Conservation (phyloP, 2,113 vertebrate species). For the Ardeotis arabs region DNA sequence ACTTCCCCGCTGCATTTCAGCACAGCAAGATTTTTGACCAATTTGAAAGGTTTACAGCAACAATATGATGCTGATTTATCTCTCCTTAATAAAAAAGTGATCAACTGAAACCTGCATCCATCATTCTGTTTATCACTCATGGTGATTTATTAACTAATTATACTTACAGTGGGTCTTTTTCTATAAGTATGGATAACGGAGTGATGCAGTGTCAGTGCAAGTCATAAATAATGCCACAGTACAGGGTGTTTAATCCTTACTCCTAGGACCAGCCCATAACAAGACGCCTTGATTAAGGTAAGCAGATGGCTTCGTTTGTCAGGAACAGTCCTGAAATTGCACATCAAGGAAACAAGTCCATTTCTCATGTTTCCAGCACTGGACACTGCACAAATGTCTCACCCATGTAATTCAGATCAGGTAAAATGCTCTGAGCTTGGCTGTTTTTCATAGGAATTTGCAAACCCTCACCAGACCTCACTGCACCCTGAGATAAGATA, state of each 20-base stretch:
- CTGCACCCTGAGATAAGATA: not conserved
- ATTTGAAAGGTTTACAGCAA: slow-evolving; percentile 84
- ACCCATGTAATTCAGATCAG: not conserved
- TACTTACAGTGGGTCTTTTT: slow-evolving; percentile 73
- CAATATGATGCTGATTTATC: slow-evolving; percentile 84
- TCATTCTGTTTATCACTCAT: slow-evolving; percentile 83
- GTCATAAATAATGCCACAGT: slow-evolving; percentile 60
- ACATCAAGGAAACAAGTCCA: not conserved
- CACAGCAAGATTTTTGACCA: slow-evolving; percentile 74
- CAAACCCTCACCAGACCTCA: not conserved
- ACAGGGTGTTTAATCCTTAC: slow-evolving; percentile 60
- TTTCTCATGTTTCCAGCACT: slow-evolving; percentile 17
- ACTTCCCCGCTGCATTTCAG: slow-evolving; percentile 66
- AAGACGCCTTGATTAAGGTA: slow-evolving; percentile 69
- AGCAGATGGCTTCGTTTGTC: slow-evolving; percentile 61
- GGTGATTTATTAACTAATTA: slow-evolving; percentile 87
- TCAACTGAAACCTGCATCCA: slow-evolving; percentile 85
- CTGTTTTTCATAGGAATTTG: not conserved
- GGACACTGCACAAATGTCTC: not conserved
- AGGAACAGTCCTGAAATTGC: slow-evolving; percentile 5
- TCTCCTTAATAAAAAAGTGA: slow-evolving; percentile 86
- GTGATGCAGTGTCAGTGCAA: slow-evolving; percentile 57
- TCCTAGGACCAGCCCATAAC: slow-evolving; percentile 57
- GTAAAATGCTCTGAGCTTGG: not conserved
- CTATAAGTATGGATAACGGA: slow-evolving; percentile 67